Evolutionary conservation across 2,888 invertebrate genomes (phyloP).

Genomic region (Ferdinandea cuprea): DNA sequence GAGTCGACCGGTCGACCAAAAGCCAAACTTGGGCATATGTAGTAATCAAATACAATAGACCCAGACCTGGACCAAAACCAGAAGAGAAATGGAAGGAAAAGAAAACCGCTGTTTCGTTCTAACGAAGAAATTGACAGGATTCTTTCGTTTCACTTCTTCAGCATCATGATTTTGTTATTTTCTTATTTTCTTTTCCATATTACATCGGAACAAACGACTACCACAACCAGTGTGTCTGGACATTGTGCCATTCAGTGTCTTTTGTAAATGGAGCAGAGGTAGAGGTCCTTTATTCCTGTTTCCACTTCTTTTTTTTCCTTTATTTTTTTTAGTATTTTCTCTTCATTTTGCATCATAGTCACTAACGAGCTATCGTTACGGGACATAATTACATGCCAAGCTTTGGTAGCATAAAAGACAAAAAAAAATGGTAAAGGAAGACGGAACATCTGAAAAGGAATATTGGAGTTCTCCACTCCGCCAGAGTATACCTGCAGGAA

Average conservation of each 20-base stretch:
- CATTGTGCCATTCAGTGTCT: conserved; percentile 65
- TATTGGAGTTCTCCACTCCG: conserved; percentile 27
- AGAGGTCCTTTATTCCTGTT: conserved; percentile 30
- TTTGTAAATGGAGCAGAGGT: conserved; percentile 65
- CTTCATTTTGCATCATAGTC: conserved; percentile 72
- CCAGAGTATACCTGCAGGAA: conserved; percentile 65
- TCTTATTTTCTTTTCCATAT: conserved; percentile 14
- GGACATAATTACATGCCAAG: conserved; percentile 74
- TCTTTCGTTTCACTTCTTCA: conserved; percentile 71
- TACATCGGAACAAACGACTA: conserved; percentile 47
- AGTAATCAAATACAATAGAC: conserved; percentile 73
- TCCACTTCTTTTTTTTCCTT: conserved; percentile 6
- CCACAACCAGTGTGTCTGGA: conserved; percentile 58
- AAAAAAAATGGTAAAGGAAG: conserved; percentile 61
- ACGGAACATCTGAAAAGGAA: conserved; percentile 67
- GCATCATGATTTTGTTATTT: conserved; percentile 21
- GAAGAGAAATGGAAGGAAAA: conserved; percentile 46
- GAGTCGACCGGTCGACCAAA: conserved; percentile 67
- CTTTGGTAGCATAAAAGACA: conserved; percentile 65
- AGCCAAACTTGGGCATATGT: conserved; percentile 72
- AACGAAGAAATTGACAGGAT: conserved; percentile 72
- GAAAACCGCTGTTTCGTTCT: conserved; percentile 25
- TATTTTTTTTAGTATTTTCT: conserved; percentile 34
- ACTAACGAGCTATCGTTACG: conserved; percentile 75
- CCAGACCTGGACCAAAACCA: conserved; percentile 30